These are phyloP conservation scores for Zoanthus sansibaricus DNA, from an alignment of 92 coral and sea anemone species.

Conservation along the genomic window DNA sequence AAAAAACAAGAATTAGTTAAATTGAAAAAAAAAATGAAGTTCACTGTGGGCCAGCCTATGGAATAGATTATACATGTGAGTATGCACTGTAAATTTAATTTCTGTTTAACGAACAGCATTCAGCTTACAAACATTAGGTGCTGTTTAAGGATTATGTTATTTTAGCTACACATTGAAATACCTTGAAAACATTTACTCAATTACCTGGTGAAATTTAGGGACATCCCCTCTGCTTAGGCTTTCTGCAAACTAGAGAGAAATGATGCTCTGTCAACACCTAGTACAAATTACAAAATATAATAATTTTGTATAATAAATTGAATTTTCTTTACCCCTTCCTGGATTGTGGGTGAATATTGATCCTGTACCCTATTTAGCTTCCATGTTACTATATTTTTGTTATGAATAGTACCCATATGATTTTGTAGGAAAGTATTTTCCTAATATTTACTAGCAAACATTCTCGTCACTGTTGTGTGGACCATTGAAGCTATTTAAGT, in stretches of 20 bases:
- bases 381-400: not conserved
- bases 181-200: not conserved
- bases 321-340: not conserved
- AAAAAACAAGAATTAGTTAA: not conserved
- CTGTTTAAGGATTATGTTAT: not conserved
- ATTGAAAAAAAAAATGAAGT: not conserved
- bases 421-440: not conserved
- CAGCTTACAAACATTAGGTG: not conserved
- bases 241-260: constrained; percentile 15
- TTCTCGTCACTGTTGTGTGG: too few species aligned
- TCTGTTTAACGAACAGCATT: not conserved
- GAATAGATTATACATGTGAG: constrained; percentile 1
- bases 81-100: not conserved
- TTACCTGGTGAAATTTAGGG: constrained; percentile 3
- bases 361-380: not conserved
- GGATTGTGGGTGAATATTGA: not conserved
- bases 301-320: not conserved
- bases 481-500: too few species aligned
- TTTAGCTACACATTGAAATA: not conserved
- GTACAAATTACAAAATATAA: not conserved
- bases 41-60: not conserved
- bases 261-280: not conserved
- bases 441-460: not conserved
- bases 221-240: constrained; percentile 14
- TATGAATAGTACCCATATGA: not conserved